Evolutionary conservation across 2,113 vertebrate genomes (phyloP).

Genomic region (Pachypanchax playfairii): DNA sequence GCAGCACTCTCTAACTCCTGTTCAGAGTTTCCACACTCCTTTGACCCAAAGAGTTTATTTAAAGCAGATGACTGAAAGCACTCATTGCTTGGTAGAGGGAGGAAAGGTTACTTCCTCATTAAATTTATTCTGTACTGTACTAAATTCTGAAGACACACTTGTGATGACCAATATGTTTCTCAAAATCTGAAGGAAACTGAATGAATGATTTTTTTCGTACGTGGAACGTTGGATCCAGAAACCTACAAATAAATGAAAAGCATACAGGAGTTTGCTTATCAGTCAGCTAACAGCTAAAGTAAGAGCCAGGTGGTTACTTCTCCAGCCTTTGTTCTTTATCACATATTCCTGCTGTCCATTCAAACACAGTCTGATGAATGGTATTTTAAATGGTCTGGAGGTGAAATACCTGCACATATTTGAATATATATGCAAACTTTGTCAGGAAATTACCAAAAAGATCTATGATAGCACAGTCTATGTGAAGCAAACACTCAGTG

Average conservation of each 20-base stretch:
- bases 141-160: too few species aligned
- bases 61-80: slow-evolving; percentile 18
- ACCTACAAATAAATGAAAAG: too few species aligned
- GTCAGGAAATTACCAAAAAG: slow-evolving; percentile 7
- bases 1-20: too few species aligned
- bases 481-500: background rate
- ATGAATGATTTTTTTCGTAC: too few species aligned
- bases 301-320: slow-evolving; percentile 4
- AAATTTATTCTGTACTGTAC: too few species aligned
- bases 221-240: too few species aligned
- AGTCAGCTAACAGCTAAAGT: slow-evolving; percentile 4
- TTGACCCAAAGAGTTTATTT: slow-evolving; percentile 2
- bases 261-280: too few species aligned
- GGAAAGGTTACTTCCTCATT: too few species aligned
- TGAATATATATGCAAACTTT: slow-evolving; percentile 54
- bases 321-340: slow-evolving; percentile 15
- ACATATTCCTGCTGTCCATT: slow-evolving; percentile 44
- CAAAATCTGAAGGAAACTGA: too few species aligned
- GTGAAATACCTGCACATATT: slow-evolving; percentile 34
- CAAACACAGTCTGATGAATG: slow-evolving; percentile 58
- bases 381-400: background rate
- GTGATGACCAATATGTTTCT: too few species aligned
- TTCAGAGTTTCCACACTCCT: slow-evolving; percentile 7
- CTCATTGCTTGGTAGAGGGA: too few species aligned
- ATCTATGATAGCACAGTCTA: background rate